Conservation (phyloP, 2,113 vertebrate genomes). For the Nanger granti region DNA sequence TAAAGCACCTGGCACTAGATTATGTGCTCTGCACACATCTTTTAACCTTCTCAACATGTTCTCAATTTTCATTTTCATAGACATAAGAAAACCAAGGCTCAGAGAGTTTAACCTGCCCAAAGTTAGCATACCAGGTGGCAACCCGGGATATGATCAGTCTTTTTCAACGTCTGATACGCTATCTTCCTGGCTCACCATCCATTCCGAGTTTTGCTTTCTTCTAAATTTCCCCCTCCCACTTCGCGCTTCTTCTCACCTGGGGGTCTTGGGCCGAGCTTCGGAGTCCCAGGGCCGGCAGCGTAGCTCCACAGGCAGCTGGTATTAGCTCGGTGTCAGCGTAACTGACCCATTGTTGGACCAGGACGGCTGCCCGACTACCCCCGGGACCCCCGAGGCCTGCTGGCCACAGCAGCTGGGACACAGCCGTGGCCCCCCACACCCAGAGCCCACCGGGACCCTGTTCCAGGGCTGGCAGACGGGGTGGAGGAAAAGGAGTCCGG, state of each 20-base stretch:
- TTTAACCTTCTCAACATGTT: background rate
- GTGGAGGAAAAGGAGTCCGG: slow-evolving; percentile 65
- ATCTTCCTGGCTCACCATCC: background rate
- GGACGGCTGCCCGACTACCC: slow-evolving; percentile 75
- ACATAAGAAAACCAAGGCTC: background rate
- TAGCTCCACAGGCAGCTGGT: slow-evolving; percentile 82
- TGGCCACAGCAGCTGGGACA: slow-evolving; percentile 84
- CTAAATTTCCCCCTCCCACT: too few species aligned
- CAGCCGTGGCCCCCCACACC: slow-evolving; percentile 83
- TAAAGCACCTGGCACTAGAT: background rate
- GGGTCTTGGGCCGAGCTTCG: slow-evolving; percentile 37
- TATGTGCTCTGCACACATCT: background rate
- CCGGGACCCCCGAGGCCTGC: slow-evolving; percentile 76
- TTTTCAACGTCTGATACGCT: background rate
- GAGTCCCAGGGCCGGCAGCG: slow-evolving; percentile 80
- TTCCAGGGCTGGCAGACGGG: slow-evolving; percentile 79
- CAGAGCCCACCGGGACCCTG: slow-evolving; percentile 65
- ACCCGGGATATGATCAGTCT: background rate
- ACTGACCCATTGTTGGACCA: slow-evolving; percentile 90
- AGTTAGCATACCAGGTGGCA: background rate
- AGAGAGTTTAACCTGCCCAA: background rate
- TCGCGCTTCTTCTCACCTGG: background rate
- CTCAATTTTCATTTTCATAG: background rate
- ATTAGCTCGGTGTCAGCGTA: slow-evolving; percentile 86
- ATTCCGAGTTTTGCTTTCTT: background rate